phyloP scores from a whole-genome alignment of 2,888 invertebrate genomes.

The Strigamia crassipes region DNA sequence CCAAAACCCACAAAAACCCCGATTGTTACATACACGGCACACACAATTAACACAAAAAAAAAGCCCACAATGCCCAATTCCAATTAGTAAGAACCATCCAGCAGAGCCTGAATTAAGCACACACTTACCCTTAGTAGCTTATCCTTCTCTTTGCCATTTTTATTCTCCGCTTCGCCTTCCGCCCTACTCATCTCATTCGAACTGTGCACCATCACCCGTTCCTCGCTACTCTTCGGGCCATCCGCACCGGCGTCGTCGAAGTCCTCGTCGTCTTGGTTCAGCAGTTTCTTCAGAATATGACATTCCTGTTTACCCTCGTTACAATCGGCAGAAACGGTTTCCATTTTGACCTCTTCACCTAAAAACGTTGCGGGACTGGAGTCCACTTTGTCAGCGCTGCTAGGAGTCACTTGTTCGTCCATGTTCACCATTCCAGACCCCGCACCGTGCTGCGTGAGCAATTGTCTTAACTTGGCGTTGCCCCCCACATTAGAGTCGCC shows the following conservation, averaged over 20 bases:
- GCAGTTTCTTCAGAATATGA: constrained; percentile 62
- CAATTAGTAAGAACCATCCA: constrained; percentile 6
- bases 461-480: constrained; percentile 61
- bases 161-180: constrained; percentile 52
- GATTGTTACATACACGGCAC: background rate
- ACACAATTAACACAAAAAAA: too few species aligned
- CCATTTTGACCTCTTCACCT: constrained; percentile 20
- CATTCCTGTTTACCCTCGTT: constrained; percentile 50
- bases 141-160: constrained; percentile 59
- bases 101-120: background rate
- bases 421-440: constrained; percentile 27
- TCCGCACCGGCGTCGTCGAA: constrained; percentile 61
- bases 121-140: constrained; percentile 70
- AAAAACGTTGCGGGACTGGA: background rate
- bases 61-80: background rate
- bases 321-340: constrained; percentile 47
- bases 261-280: constrained; percentile 71
- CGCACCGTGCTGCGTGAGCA: constrained; percentile 62
- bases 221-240: constrained; percentile 34
- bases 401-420: background rate
- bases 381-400: background rate
- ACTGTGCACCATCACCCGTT: constrained; percentile 37
- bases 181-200: constrained; percentile 55
- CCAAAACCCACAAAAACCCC: background rate
- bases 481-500: background rate